Conservation (phyloP, 2,888 invertebrate genomes). For the Perizoma affinitatum region DNA sequence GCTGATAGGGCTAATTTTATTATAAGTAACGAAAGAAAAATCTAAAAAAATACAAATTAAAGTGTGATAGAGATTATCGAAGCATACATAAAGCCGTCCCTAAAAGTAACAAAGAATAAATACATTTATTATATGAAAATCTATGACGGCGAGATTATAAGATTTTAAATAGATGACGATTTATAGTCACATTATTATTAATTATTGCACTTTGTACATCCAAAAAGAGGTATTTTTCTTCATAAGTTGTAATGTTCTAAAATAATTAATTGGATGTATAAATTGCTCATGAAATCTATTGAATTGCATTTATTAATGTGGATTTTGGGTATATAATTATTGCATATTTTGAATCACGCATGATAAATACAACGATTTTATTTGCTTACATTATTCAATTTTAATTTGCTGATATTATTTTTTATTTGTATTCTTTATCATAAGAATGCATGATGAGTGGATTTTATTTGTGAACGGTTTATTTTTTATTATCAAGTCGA, state of each 20-base stretch:
- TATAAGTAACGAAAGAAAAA: slow-evolving; percentile 51
- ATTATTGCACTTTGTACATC: slow-evolving; percentile 33
- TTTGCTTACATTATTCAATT: slow-evolving; percentile 66
- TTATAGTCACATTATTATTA: slow-evolving; percentile 30
- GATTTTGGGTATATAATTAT: slow-evolving; percentile 52
- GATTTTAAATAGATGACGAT: slow-evolving; percentile 44
- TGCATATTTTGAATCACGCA: slow-evolving; percentile 52
- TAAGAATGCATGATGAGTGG: slow-evolving; percentile 59
- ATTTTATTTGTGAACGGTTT: slow-evolving; percentile 50
- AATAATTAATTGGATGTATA: slow-evolving; percentile 38
- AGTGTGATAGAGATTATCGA: slow-evolving; percentile 60
- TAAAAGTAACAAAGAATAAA: slow-evolving; percentile 37
- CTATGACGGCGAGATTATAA: slow-evolving; percentile 32
- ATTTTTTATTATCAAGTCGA: slow-evolving; percentile 33
- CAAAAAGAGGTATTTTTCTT: slow-evolving; percentile 8
- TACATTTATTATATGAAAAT: slow-evolving; percentile 14
- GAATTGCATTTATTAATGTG: slow-evolving; percentile 73
- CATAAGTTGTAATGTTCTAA: slow-evolving; percentile 7
- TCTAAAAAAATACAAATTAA: slow-evolving; percentile 58
- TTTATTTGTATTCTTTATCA: slow-evolving; percentile 51
- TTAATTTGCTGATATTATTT: slow-evolving; percentile 68
- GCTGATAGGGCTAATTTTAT: slow-evolving; percentile 58
- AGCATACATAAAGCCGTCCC: slow-evolving; percentile 70
- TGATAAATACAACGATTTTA: slow-evolving; percentile 69
- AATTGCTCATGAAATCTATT: slow-evolving; percentile 32